phyloP scores from a whole-genome alignment of 2,888 invertebrate species.

The Dolomedes plantarius region DNA sequence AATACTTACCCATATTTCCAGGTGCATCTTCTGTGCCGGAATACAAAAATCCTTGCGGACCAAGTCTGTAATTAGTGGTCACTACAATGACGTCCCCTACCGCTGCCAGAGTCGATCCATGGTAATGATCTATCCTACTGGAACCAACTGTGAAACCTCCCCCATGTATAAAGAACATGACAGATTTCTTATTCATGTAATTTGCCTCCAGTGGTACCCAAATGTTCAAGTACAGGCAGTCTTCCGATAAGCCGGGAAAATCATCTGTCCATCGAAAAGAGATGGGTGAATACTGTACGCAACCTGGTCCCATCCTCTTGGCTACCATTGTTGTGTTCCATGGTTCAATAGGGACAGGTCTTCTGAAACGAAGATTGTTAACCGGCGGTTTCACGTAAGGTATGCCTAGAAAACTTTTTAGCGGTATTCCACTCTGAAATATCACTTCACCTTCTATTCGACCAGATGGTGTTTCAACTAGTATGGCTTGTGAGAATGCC shows the following conservation, averaged over 20 bases:
- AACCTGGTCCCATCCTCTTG: background rate
- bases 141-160: conserved; percentile 39
- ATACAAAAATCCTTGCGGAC: conserved; percentile 25
- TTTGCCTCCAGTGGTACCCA: background rate
- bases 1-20: conserved; percentile 49
- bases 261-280: conserved; percentile 20
- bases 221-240: conserved; percentile 56
- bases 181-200: background rate
- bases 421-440: background rate
- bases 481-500: too few species aligned
- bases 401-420: conserved; percentile 26
- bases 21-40: conserved; percentile 35
- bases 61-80: conserved; percentile 37
- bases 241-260: conserved; percentile 6
- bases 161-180: conserved; percentile 56
- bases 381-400: conserved; percentile 36
- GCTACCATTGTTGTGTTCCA: conserved; percentile 22
- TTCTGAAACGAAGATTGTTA: conserved; percentile 26
- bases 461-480: conserved; percentile 1
- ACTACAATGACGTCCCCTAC: conserved; percentile 55
- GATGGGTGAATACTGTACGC: conserved; percentile 17
- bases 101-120: conserved; percentile 27
- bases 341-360: background rate
- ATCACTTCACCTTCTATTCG: conserved; percentile 6
- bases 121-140: conserved; percentile 4